Conservation (phyloP, 2,113 vertebrate species). For the Cephalophus harveyi region DNA sequence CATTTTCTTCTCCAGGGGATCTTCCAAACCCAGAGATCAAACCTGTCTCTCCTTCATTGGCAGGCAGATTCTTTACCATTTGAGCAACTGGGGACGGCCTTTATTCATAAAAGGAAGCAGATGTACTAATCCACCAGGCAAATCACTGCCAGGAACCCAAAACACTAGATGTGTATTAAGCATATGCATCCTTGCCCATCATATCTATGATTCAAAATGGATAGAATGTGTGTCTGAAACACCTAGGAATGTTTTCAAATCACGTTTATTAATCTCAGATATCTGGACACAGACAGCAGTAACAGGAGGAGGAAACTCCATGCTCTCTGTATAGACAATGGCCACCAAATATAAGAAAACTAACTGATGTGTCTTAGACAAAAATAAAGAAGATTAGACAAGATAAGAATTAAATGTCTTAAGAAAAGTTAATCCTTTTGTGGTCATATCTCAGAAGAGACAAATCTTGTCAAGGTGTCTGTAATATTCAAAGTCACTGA, state of each 20-base stretch:
- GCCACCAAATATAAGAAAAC: background rate
- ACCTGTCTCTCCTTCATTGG: background rate
- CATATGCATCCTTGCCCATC: background rate
- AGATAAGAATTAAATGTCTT: background rate
- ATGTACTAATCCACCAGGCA: background rate
- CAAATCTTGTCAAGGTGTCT: background rate
- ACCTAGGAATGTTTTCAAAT: background rate
- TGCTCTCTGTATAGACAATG: background rate
- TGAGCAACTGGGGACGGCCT: background rate
- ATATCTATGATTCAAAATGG: background rate
- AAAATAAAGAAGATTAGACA: background rate
- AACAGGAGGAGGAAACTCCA: background rate
- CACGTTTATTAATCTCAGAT: background rate
- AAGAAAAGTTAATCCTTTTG: background rate
- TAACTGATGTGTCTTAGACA: background rate
- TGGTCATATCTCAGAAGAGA: background rate
- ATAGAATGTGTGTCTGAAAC: background rate
- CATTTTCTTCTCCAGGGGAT: background rate
- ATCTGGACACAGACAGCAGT: background rate
- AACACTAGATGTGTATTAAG: background rate
- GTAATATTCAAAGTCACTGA: background rate
- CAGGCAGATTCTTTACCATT: background rate
- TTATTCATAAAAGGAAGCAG: background rate
- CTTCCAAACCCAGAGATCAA: background rate
- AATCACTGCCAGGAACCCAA: background rate